Conservation (phyloP, 2,797 vertebrate genomes). For the Propithecus perrieri region DNA sequence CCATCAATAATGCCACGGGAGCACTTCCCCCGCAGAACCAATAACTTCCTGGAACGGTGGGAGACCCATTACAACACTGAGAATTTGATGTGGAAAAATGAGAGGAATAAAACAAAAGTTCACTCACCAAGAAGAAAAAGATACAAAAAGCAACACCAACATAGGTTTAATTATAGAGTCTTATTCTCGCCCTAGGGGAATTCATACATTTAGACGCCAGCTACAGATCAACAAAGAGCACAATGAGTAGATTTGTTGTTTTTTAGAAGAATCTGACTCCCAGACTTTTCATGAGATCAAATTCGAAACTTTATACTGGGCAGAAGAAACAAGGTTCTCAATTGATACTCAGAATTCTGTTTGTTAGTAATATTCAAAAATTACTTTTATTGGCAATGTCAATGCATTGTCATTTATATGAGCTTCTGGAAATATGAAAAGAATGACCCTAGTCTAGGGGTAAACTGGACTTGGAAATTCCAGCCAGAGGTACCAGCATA, state of each 20-base stretch:
- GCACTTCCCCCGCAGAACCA: conserved; percentile 64
- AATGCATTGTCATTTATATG: background rate
- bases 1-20: conserved; percentile 83
- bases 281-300: conserved; percentile 51
- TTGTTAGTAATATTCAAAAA: background rate
- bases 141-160: conserved; percentile 31
- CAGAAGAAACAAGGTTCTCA: background rate
- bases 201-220: conserved; percentile 62
- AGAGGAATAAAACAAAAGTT: conserved; percentile 66
- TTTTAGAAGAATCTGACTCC: background rate
- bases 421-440: background rate
- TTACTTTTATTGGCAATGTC: background rate
- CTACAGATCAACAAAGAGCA: conserved; percentile 51
- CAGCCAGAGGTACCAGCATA: background rate
- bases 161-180: conserved; percentile 72
- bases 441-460: background rate
- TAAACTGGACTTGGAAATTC: background rate
- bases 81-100: conserved; percentile 64
- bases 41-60: conserved; percentile 75
- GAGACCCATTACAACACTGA: conserved; percentile 64
- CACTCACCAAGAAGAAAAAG: conserved; percentile 64
- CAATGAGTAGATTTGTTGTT: background rate
- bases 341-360: background rate
- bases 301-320: background rate
- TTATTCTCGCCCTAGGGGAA: conserved; percentile 62